These are phyloP conservation scores for Parotocinclus haroldoi DNA, from an alignment of 2,797 vertebrate species.

Conservation along the genomic window DNA sequence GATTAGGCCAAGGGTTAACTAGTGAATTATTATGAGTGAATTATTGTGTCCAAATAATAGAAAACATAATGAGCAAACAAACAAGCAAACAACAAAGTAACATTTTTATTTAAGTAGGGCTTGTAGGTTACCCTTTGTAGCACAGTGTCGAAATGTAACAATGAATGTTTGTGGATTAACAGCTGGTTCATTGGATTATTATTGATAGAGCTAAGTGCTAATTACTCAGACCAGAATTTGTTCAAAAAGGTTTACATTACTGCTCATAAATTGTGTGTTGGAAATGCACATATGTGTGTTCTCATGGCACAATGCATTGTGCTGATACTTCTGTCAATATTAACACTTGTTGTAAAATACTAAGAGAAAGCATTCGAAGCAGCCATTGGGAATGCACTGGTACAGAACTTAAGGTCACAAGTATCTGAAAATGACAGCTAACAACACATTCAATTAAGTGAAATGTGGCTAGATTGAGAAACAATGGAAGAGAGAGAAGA, in stretches of 20 bases:
- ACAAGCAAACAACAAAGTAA: too few relatives aligned
- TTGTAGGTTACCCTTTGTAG: too few relatives aligned
- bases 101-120: too few relatives aligned
- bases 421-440: background rate
- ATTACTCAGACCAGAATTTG: too few relatives aligned
- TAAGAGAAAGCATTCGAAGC: background rate
- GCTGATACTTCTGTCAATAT: conserved; percentile 12
- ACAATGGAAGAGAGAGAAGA: conserved; percentile 1
- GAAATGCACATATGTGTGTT: background rate
- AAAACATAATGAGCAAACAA: too few relatives aligned
- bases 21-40: too few relatives aligned
- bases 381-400: background rate
- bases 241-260: too few relatives aligned
- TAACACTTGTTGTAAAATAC: conserved; percentile 3
- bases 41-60: too few relatives aligned
- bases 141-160: too few relatives aligned
- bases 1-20: background rate
- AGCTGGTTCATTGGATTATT: too few relatives aligned
- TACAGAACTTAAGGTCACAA: conserved; percentile 4
- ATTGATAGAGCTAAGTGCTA: too few relatives aligned
- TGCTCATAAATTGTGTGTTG: background rate
- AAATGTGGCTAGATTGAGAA: conserved; percentile 28
- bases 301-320: background rate
- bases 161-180: too few relatives aligned
- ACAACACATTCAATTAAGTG: conserved; percentile 25